Conservation (phyloP, 2,113 vertebrate genomes). For the Xenopus borealis region DNA sequence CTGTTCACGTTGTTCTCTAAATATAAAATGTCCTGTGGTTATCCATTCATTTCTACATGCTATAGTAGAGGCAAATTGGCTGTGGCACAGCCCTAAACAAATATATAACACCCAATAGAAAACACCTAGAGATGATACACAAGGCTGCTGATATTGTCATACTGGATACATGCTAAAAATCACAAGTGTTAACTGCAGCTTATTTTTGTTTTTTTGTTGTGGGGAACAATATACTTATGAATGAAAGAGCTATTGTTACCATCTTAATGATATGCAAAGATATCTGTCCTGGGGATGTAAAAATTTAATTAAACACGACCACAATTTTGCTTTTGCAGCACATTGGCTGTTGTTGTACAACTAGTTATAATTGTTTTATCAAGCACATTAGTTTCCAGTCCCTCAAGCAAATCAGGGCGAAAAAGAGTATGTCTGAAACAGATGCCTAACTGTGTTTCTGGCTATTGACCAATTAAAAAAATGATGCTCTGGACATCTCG, state of each 20-base stretch:
- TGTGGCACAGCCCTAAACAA: no score
- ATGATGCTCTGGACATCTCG: slow-evolving; percentile 31
- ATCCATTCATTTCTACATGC: no score
- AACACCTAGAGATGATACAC: no score
- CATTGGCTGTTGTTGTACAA: slow-evolving; percentile 3
- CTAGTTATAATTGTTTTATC: slow-evolving; percentile 22
- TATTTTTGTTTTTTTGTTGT: background rate
- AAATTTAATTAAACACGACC: slow-evolving; percentile 20
- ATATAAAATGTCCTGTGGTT: no score
- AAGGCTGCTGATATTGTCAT: no score
- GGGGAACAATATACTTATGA: background rate
- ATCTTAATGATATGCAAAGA: slow-evolving; percentile 28
- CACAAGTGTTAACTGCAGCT: no score
- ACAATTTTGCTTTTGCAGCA: slow-evolving; percentile 29
- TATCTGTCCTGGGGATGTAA: slow-evolving; percentile 16
- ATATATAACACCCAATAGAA: no score
- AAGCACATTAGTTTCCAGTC: slow-evolving; percentile 39
- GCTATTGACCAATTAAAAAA: slow-evolving; percentile 52
- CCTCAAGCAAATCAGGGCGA: slow-evolving; percentile 1
- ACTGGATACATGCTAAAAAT: no score
- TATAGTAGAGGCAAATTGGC: no score
- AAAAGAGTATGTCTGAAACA: slow-evolving; percentile 7
- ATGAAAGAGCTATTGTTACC: slow-evolving; percentile 10
- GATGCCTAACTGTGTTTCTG: slow-evolving; percentile 50
- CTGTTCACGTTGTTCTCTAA: no score